phyloP scores from a whole-genome alignment of 1,140 invertebrate species.

The Sycophila sp. region DNA sequence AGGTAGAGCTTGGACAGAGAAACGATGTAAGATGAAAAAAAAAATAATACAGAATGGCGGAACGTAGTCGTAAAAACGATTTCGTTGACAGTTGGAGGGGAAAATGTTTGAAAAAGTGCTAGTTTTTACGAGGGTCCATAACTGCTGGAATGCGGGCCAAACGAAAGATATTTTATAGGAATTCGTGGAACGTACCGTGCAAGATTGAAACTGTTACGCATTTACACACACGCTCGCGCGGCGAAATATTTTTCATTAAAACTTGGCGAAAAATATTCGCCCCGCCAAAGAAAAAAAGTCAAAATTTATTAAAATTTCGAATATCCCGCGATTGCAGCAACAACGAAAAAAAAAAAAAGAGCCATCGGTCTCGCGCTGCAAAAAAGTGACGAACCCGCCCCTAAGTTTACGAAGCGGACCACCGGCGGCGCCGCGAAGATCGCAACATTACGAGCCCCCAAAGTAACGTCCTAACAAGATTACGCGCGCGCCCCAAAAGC shows the following conservation, averaged over 20 bases:
- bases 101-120: not conserved
- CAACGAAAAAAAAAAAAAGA: not conserved
- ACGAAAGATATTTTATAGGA: not conserved
- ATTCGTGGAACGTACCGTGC: not conserved
- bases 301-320: no score
- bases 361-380: not conserved
- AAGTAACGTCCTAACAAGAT: conserved; percentile 21
- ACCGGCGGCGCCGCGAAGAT: conserved; percentile 3
- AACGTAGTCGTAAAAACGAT: no score
- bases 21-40: not conserved
- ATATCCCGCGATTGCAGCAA: no score
- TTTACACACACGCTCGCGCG: not conserved
- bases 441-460: not conserved
- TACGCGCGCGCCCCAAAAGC: conserved; percentile 7
- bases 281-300: no score
- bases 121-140: not conserved
- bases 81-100: not conserved
- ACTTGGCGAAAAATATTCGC: no score
- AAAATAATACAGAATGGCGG: not conserved
- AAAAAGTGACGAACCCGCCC: no score
- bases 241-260: not conserved
- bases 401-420: not conserved
- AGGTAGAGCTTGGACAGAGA: no score
- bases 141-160: not conserved
- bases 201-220: no score